Base-by-base conservation (phyloP, 92 coral and sea anemone species). In the Parazoanthus swiftii region DNA sequence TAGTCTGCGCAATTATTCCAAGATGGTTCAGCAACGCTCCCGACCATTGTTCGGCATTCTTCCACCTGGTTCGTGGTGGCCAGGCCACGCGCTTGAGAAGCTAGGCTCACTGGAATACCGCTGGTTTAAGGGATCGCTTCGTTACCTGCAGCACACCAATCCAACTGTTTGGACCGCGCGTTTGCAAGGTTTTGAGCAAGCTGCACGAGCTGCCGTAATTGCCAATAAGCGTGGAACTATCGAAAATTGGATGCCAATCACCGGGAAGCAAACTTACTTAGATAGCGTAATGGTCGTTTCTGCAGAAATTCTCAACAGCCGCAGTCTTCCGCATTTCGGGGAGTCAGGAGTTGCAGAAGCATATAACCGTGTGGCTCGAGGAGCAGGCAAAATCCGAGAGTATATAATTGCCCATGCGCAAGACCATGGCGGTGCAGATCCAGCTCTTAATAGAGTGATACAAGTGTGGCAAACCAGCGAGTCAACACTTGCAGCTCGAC, bases 121-220 rank as follows among this genome's bases (percentile, higher is more conserved):
- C 81, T 77, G 59, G 59, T 43, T 42, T 77, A 77, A 23, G 44
- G 58, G 81, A 77, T 77, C 59, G 5, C 81, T 77, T 23, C 29
- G 29, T 11, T 43, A 43, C 58, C 29, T 77, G 59, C 29, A 42
- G 35, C 56, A 42, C 33, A 21, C 13, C 59, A 29, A 74, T 13
- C 42, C n/a, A 74, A 10, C 23, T 74, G 58, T 43, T 20, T 77
- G 81, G 81, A 36, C 56, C 14, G 14, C 5, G 81, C 54, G 81
- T 21, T 6, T 14, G n/a, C 54, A 21, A 77, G 58, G 3, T 23
- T 77, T 77, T 21, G 81, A 43, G 4, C 56, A 43, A 16, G 59
- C 18, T 11, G 74, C 51, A 48, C 7, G n/a, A 67, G 35, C 2
- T n/a, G 73, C 73, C n/a, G 9, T 4, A 8, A 67, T 8, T 3